Conservation (phyloP, 2,113 vertebrate species). For the Zapus hudsonius region DNA sequence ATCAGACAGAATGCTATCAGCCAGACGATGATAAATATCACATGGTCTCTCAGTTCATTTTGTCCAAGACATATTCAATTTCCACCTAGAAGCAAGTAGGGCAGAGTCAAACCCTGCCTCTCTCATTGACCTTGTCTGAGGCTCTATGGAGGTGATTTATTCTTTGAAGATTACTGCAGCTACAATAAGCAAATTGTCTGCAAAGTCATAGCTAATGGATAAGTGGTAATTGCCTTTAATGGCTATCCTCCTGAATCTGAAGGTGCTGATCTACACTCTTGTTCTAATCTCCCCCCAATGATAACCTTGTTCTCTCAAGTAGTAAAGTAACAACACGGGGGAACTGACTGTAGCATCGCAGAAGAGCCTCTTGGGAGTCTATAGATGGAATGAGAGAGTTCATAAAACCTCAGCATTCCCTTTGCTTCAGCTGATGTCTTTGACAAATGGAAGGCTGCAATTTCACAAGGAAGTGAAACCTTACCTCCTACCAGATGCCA, state of each 20-base stretch:
- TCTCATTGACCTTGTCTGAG: neutral
- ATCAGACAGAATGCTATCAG: neutral
- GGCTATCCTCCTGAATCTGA: neutral
- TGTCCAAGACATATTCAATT: fast-evolving
- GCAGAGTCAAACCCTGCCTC: neutral
- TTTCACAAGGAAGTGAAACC: conserved; percentile 66
- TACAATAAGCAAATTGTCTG: neutral
- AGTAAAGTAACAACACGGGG: neutral
- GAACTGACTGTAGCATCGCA: neutral
- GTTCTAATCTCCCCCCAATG: neutral
- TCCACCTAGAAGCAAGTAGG: neutral
- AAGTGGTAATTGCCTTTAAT: neutral
- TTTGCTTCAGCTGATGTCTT: conserved; percentile 49
- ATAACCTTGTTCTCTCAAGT: neutral
- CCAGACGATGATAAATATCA: too few relatives aligned
- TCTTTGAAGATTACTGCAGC: neutral
- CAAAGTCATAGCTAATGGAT: fast-evolving
- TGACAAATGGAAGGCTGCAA: conserved; percentile 48
- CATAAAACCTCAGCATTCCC: conserved; percentile 33
- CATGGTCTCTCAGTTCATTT: neutral
- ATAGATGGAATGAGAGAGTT: neutral
- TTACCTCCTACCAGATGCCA: conserved; percentile 65
- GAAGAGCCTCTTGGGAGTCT: neutral
- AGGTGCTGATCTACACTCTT: neutral
- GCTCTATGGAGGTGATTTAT: neutral